Conservation (phyloP, 2,113 vertebrate species). For the Psilopsiagon aymara region DNA sequence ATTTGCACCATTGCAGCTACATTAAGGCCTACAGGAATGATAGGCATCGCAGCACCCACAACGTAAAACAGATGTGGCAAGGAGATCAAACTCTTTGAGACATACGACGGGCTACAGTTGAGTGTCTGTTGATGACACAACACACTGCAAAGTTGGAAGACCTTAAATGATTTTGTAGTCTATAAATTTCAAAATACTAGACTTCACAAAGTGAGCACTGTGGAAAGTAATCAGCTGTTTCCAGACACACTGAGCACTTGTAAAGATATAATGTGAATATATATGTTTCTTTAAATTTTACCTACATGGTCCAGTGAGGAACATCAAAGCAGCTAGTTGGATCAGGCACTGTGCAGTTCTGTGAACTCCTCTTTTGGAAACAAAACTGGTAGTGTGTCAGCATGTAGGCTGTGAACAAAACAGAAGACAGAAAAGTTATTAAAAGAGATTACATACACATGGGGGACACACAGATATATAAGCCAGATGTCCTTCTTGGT, state of each 20-base stretch:
- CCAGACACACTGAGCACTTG: rapidly evolving
- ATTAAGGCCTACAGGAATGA: neutral
- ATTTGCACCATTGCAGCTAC: neutral
- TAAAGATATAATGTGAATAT: neutral
- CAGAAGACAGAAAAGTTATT: neutral
- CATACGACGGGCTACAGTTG: neutral
- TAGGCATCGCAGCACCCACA: neutral
- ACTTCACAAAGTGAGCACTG: neutral
- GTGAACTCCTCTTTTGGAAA: slow-evolving; percentile 38
- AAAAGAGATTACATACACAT: neutral
- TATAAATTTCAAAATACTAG: neutral
- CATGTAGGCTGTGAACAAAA: slow-evolving; percentile 52
- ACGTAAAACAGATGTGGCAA: neutral
- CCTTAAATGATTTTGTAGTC: neutral
- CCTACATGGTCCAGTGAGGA: slow-evolving; percentile 61
- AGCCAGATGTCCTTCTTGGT: neutral
- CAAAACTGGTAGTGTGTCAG: slow-evolving; percentile 26
- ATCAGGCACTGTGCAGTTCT: slow-evolving; percentile 25
- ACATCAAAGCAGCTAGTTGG: slow-evolving; percentile 21
- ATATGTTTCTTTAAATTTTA: neutral
- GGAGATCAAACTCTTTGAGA: neutral
- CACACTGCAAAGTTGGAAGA: neutral
- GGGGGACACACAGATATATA: neutral
- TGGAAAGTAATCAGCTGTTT: neutral
- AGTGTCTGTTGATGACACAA: neutral